phyloP scores from a whole-genome alignment of 2,797 vertebrate genomes.

The Euthynnus affinis region DNA sequence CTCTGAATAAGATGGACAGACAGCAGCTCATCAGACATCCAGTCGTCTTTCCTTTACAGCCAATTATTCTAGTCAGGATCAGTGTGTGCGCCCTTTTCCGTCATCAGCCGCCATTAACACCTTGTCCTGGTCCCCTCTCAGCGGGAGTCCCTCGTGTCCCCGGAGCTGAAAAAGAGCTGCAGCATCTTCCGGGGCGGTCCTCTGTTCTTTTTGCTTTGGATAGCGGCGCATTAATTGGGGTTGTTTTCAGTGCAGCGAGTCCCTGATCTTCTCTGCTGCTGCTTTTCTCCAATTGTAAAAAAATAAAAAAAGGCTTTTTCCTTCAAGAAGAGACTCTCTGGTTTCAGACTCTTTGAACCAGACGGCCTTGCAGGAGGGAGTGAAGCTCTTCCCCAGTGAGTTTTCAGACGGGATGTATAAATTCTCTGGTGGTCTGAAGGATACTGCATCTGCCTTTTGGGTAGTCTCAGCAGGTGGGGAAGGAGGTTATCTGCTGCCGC shows the following conservation, averaged over 20 bases:
- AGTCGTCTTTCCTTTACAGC: slow-evolving; percentile 1
- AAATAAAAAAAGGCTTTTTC: background rate
- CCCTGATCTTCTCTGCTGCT: background rate
- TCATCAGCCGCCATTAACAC: slow-evolving; percentile 14
- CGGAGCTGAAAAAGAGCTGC: background rate
- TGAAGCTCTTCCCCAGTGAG: background rate
- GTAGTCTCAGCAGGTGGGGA: too few relatives aligned
- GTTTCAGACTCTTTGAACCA: too few relatives aligned
- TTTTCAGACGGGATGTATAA: background rate
- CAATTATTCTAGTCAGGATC: background rate
- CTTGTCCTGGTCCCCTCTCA: background rate
- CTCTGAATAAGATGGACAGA: background rate
- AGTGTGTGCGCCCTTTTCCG: background rate
- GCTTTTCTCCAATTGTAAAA: background rate
- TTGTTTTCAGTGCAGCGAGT: slow-evolving; percentile 18
- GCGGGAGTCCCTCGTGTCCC: background rate
- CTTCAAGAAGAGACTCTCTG: background rate
- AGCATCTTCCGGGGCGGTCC: background rate
- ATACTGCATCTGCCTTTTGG: too few relatives aligned
- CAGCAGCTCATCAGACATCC: background rate
- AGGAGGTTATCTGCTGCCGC: too few relatives aligned
- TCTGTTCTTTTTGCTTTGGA: background rate
- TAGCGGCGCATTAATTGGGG: background rate
- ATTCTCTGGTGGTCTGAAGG: too few relatives aligned
- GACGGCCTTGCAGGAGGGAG: background rate